These are phyloP conservation scores for Mus pahari DNA, from an alignment of 2,113 vertebrate species.

Conservation along the genomic window DNA sequence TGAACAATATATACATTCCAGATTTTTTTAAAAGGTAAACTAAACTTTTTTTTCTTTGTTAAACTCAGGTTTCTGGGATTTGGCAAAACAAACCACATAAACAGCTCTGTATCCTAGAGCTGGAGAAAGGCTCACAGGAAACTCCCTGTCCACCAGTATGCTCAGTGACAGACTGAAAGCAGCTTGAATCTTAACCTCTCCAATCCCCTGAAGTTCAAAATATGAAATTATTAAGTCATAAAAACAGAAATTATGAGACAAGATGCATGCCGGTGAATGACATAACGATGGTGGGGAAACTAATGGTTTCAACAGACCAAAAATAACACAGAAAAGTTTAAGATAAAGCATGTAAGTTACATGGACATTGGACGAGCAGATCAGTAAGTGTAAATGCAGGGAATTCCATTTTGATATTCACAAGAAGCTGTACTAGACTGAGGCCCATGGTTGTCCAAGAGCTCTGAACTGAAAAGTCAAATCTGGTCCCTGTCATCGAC, in stretches of 20 bases:
- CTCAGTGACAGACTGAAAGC: background rate
- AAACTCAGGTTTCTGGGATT: background rate
- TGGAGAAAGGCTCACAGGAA: background rate
- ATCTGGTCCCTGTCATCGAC: background rate
- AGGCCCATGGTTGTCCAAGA: background rate
- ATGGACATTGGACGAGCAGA: background rate
- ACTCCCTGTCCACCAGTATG: background rate
- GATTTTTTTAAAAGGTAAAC: background rate
- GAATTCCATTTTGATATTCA: background rate
- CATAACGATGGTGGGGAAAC: background rate
- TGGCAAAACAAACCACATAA: slow-evolving; percentile 4
- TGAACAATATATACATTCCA: background rate
- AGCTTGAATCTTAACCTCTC: background rate
- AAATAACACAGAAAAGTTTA: background rate
- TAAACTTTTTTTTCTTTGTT: background rate
- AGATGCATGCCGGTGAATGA: background rate
- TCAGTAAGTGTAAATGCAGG: background rate
- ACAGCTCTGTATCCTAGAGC: slow-evolving; percentile 16
- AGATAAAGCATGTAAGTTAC: background rate
- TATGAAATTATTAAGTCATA: background rate
- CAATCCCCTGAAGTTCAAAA: background rate
- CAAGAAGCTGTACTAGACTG: background rate
- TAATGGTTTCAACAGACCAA: slow-evolving; percentile 1
- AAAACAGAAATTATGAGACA: background rate
- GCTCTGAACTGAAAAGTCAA: background rate